A percentile compares a stretch with the other conserved stretches of the same genome.
These are phyloP conservation scores for Apis florea DNA, from an alignment of 1,140 invertebrate genomes.

Conservation along the genomic window DNA sequence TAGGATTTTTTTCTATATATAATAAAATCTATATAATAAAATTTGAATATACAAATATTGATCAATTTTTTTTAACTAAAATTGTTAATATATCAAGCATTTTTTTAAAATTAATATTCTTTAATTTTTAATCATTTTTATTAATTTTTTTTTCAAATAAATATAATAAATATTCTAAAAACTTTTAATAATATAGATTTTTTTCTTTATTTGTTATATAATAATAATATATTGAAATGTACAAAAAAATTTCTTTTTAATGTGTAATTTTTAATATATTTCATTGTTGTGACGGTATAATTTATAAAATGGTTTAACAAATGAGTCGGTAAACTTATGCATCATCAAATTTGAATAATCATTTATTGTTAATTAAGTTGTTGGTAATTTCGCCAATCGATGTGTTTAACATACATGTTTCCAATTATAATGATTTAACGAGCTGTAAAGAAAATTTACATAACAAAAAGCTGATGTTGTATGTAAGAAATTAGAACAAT, in stretches of 20 bases:
- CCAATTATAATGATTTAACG: constrained; percentile 16
- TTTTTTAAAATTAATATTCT: too few relatives aligned
- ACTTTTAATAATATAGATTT: too few relatives aligned
- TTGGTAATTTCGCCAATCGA: background rate
- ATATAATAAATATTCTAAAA: too few relatives aligned
- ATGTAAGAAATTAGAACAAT: background rate
- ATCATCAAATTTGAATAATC: background rate
- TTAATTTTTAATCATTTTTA: too few relatives aligned
- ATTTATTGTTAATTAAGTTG: background rate
- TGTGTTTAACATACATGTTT: background rate
- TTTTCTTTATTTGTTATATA: too few relatives aligned
- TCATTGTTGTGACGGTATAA: background rate
- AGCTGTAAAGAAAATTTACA: background rate
- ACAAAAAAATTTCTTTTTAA: background rate
- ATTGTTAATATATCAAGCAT: too few relatives aligned
- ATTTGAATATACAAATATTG: too few relatives aligned
- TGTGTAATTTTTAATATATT: background rate
- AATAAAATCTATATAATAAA: too few relatives aligned
- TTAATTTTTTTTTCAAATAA: too few relatives aligned
- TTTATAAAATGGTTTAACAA: background rate
- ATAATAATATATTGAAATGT: too few relatives aligned
- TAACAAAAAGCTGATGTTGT: background rate
- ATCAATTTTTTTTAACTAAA: too few relatives aligned
- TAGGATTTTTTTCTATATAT: too few relatives aligned
- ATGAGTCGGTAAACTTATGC: background rate